A percentile compares a stretch with the other conserved stretches of the same genome.
Conservation (phyloP, 1,140 invertebrate genomes). For the Arctopsyche grandis region DNA sequence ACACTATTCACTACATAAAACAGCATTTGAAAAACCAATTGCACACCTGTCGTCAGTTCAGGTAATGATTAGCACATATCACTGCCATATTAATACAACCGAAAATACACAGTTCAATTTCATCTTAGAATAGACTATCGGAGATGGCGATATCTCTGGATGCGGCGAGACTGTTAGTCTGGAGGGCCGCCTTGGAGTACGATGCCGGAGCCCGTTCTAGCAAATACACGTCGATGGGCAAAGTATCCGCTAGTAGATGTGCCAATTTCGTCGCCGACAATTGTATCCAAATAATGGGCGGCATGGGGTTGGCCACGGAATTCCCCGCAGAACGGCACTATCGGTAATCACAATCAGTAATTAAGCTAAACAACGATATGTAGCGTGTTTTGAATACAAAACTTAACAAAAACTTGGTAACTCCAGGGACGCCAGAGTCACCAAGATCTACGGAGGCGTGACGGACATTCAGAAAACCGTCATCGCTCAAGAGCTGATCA, state of each 20-base stretch:
- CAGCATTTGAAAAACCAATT: slow-evolving; percentile 83
- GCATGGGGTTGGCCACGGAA: slow-evolving; percentile 87
- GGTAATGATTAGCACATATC: slow-evolving; percentile 65
- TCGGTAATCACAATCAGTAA: slow-evolving; percentile 74
- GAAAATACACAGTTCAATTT: no score
- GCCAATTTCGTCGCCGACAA: slow-evolving; percentile 86
- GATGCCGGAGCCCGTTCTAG: slow-evolving; percentile 55
- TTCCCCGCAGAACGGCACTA: slow-evolving; percentile 93
- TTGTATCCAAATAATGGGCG: slow-evolving; percentile 86
- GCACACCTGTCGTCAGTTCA: slow-evolving; percentile 83
- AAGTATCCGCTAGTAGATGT: slow-evolving; percentile 85
- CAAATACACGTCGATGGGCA: slow-evolving; percentile 89
- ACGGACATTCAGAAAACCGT: slow-evolving; percentile 92
- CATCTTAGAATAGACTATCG: slow-evolving; percentile 70
- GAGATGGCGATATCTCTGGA: slow-evolving; percentile 88
- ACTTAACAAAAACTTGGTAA: slow-evolving; percentile 27
- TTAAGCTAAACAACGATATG: background rate
- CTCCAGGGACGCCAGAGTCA: slow-evolving; percentile 80
- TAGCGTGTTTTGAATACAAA: background rate
- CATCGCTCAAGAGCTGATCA: slow-evolving; percentile 72
- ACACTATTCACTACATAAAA: slow-evolving; percentile 81
- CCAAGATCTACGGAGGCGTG: slow-evolving; percentile 89
- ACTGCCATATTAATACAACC: background rate
- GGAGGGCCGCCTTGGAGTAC: slow-evolving; percentile 75
- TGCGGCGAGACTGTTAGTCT: slow-evolving; percentile 81